phyloP scores from a whole-genome alignment of 1,140 invertebrate species.

The Chlorops oryzae region DNA sequence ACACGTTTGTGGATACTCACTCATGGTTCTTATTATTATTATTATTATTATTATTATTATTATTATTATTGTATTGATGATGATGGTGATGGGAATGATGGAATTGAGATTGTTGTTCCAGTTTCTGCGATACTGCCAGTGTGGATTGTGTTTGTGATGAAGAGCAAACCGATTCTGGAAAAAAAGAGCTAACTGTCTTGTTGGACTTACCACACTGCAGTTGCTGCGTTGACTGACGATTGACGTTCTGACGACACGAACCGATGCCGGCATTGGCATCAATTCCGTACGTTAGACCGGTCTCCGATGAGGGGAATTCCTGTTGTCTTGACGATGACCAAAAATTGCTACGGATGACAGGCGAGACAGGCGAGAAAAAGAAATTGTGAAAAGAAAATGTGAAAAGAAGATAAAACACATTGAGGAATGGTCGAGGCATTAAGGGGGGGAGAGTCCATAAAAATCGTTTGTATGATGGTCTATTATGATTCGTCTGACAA shows the following conservation, averaged over 20 bases:
- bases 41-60: too few relatives aligned
- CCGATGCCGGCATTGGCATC: conserved; percentile 11
- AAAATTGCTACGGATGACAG: conserved; percentile 17
- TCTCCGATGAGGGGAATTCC: conserved; percentile 41
- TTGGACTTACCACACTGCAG: conserved; percentile 7
- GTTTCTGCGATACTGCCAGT: conserved; percentile 39
- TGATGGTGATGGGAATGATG: conserved; percentile 11
- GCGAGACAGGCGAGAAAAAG: neutral
- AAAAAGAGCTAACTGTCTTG: conserved; percentile 28
- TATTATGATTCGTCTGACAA: too few relatives aligned
- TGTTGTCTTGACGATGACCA: conserved; percentile 45
- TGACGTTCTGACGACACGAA: conserved; percentile 22
- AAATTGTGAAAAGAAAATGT: neutral
- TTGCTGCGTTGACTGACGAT: conserved; percentile 10
- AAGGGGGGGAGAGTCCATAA: too few relatives aligned
- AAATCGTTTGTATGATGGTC: too few relatives aligned
- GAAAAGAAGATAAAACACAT: too few relatives aligned
- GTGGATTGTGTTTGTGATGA: conserved; percentile 41
- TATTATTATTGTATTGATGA: conserved; percentile 1
- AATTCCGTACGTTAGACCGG: conserved; percentile 38
- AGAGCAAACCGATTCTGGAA: conserved; percentile 41
- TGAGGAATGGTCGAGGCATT: too few relatives aligned
- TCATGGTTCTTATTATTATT: too few relatives aligned
- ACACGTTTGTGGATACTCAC: conserved; percentile 15
- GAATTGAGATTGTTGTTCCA: conserved; percentile 29